These are phyloP conservation scores for Lindbergichthys nudifrons DNA, from an alignment of 2,797 vertebrate genomes.

Conservation along the genomic window DNA sequence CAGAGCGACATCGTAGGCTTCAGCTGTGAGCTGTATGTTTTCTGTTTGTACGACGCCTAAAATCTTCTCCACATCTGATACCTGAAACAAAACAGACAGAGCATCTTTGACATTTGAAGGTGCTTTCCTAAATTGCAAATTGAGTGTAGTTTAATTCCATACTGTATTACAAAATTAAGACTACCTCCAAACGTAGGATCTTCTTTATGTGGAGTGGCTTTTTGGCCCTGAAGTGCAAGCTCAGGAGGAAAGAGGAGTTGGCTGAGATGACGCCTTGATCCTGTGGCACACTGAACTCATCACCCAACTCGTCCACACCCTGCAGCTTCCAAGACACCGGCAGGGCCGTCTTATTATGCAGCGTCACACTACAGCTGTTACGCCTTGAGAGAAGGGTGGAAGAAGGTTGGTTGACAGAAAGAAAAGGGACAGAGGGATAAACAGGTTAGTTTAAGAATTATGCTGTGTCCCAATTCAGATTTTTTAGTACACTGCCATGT, in stretches of 20 bases:
- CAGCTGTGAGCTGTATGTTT: slow-evolving; percentile 87
- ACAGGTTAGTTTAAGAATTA: too few species aligned
- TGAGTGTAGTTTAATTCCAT: not conserved
- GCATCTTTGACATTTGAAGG: not conserved
- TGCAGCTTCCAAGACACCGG: slow-evolving; percentile 87
- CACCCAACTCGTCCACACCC: slow-evolving; percentile 87
- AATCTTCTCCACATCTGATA: slow-evolving; percentile 89
- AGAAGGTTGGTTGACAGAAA: not conserved
- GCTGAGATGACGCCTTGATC: slow-evolving; percentile 82
- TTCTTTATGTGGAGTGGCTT: slow-evolving; percentile 84
- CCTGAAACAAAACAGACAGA: slow-evolving; percentile 75
- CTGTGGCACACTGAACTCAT: slow-evolving; percentile 85
- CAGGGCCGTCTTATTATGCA: slow-evolving; percentile 84
- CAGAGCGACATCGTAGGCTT: slow-evolving; percentile 89
- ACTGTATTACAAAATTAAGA: not conserved
- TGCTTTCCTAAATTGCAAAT: not conserved
- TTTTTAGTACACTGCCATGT: too few species aligned
- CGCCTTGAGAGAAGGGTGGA: slow-evolving; percentile 74
- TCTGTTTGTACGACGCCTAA: slow-evolving; percentile 89
- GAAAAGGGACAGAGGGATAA: not conserved
- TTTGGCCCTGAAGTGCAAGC: slow-evolving; percentile 83
- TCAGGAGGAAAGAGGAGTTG: slow-evolving; percentile 73
- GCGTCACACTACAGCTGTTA: slow-evolving; percentile 77
- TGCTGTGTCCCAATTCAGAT: too few species aligned
- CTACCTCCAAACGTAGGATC: slow-evolving; percentile 87